Conservation (phyloP, 2,113 vertebrate genomes). For the Nothocercus nigrocapillus region DNA sequence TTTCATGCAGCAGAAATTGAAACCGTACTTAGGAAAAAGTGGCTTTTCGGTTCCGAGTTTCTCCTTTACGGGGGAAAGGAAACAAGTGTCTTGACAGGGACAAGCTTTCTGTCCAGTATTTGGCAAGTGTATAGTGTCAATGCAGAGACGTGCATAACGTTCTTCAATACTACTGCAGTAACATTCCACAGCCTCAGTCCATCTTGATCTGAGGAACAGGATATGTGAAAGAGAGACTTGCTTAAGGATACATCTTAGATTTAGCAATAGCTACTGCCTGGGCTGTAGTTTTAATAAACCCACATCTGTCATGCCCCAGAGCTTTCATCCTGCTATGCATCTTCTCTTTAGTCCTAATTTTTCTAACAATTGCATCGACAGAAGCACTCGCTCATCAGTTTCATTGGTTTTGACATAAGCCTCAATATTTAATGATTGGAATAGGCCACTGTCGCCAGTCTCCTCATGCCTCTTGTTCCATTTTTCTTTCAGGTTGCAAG, state of each 20-base stretch:
- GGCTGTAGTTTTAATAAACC: background rate
- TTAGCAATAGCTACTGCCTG: background rate
- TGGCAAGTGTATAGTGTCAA: rapidly evolving
- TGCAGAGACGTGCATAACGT: background rate
- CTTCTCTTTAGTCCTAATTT: slow-evolving; percentile 9
- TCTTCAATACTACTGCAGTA: background rate
- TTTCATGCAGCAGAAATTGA: background rate
- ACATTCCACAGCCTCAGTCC: background rate
- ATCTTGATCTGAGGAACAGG: background rate
- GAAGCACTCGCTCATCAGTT: background rate
- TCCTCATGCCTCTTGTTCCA: background rate
- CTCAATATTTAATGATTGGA: slow-evolving; percentile 37
- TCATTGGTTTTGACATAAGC: slow-evolving; percentile 17
- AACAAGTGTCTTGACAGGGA: background rate
- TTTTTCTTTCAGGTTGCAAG: background rate
- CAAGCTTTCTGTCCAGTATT: background rate
- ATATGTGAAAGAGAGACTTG: background rate
- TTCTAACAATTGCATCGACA: background rate
- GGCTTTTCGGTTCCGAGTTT: background rate
- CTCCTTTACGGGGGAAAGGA: background rate
- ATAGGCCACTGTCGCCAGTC: background rate
- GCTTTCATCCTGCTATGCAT: background rate
- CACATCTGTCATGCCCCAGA: background rate
- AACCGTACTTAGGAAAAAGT: background rate
- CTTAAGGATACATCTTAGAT: background rate